These are phyloP conservation scores for Actinia tenebrosa DNA, from an alignment of 64 coral and sea anemone species.

Conservation along the genomic window DNA sequence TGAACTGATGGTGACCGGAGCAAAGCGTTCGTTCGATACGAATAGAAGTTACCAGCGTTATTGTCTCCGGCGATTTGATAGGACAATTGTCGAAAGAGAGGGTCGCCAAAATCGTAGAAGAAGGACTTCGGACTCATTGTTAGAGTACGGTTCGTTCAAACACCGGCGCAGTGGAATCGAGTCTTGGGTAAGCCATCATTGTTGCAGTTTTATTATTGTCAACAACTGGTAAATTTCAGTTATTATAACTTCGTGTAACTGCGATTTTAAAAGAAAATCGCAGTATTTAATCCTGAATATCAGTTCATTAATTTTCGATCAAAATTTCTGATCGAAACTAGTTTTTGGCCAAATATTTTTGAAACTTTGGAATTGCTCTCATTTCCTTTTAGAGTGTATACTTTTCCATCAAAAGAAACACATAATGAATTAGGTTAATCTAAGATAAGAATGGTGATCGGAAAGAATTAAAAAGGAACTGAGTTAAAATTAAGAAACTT, in stretches of 20 bases:
- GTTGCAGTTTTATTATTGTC: not conserved
- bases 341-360: too few relatives aligned
- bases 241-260: too few relatives aligned
- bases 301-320: too few relatives aligned
- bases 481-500: not conserved
- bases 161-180: not conserved
- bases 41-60: constrained; percentile 9
- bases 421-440: not conserved
- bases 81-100: not conserved
- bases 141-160: constrained; percentile 11
- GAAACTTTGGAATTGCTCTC: not conserved
- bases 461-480: not conserved
- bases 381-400: not conserved
- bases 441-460: not conserved
- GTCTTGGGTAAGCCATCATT: not conserved
- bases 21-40: not conserved
- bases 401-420: not conserved
- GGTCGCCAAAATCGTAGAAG: not conserved
- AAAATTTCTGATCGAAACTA: too few relatives aligned
- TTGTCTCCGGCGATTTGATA: not conserved
- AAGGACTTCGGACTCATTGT: constrained; percentile 13
- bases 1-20: not conserved
- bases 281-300: too few relatives aligned
- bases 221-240: not conserved
- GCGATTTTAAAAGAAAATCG: too few relatives aligned